Percentiles rank a stretch among this genome's conserved stretches.
Evolutionary conservation across 2,797 vertebrate genomes (phyloP).

Genomic region (Nasua narica): DNA sequence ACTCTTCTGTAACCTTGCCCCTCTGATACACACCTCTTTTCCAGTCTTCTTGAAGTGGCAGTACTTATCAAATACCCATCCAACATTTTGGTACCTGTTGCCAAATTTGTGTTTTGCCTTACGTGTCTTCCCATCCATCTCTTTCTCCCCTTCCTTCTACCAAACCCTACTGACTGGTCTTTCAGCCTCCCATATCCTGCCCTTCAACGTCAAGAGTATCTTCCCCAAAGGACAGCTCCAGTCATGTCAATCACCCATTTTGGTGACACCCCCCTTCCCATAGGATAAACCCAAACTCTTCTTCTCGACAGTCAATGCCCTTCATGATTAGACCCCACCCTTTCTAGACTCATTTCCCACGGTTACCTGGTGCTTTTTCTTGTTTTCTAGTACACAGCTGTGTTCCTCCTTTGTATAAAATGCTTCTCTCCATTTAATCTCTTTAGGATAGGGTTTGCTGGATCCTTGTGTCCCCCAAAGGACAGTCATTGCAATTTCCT

Average conservation of each 20-base stretch:
- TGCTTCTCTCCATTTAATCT: background rate
- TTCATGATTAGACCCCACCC: accelerated
- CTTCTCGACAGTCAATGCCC: background rate
- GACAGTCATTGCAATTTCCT: background rate
- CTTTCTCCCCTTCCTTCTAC: background rate
- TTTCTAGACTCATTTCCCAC: background rate
- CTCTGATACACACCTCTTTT: background rate
- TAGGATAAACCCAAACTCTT: background rate
- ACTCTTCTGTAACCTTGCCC: background rate
- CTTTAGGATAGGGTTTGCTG: background rate
- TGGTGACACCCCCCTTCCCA: background rate
- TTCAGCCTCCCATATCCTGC: background rate
- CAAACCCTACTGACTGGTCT: background rate
- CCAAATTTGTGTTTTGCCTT: background rate
- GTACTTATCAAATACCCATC: background rate
- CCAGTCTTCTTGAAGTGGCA: background rate
- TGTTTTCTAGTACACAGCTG: background rate
- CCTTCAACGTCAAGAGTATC: background rate
- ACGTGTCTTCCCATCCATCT: background rate
- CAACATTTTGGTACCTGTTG: background rate
- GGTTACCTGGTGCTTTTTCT: background rate
- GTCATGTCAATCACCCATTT: background rate
- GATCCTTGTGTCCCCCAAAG: background rate
- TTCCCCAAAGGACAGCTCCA: background rate
- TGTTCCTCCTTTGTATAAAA: background rate